Percentiles rank a stretch among this genome's conserved stretches.
These are phyloP conservation scores for Clivina fossor DNA, from an alignment of 2,888 invertebrate species.

Conservation along the genomic window DNA sequence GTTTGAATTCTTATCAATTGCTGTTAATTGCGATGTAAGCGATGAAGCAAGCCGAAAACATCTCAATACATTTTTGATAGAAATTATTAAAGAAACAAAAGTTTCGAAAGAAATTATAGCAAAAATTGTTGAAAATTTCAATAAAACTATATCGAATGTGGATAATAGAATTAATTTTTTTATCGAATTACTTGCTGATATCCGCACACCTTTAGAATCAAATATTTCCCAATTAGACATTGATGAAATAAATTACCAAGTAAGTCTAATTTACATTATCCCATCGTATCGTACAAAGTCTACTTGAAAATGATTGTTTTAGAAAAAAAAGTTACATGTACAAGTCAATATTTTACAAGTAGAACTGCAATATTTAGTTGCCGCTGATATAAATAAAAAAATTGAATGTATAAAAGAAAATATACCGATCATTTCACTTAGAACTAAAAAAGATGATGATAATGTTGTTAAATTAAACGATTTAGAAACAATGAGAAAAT, in stretches of 20 bases:
- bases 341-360: too few species aligned
- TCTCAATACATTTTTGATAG: slow-evolving; percentile 5
- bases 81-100: slow-evolving; percentile 17
- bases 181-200: slow-evolving; percentile 20
- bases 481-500: slow-evolving; percentile 15
- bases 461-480: too few species aligned
- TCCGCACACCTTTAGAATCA: slow-evolving; percentile 12
- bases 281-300: too few species aligned
- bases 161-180: slow-evolving; percentile 16
- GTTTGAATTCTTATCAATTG: slow-evolving; percentile 4
- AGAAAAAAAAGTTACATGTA: too few species aligned
- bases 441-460: too few species aligned
- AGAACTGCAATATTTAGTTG: too few species aligned
- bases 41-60: slow-evolving; percentile 19
- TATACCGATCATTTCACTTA: too few species aligned
- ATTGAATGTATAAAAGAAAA: too few species aligned
- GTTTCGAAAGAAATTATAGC: slow-evolving; percentile 13
- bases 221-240: slow-evolving; percentile 1
- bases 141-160: slow-evolving; percentile 13
- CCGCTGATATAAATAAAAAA: too few species aligned
- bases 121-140: slow-evolving; percentile 13
- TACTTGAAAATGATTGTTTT: too few species aligned
- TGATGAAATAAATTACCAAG: too few species aligned
- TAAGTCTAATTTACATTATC: too few species aligned
- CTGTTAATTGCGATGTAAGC: slow-evolving; percentile 14